phyloP scores from a whole-genome alignment of 2,888 invertebrate genomes.

The Zygothrica quintamaculata region DNA sequence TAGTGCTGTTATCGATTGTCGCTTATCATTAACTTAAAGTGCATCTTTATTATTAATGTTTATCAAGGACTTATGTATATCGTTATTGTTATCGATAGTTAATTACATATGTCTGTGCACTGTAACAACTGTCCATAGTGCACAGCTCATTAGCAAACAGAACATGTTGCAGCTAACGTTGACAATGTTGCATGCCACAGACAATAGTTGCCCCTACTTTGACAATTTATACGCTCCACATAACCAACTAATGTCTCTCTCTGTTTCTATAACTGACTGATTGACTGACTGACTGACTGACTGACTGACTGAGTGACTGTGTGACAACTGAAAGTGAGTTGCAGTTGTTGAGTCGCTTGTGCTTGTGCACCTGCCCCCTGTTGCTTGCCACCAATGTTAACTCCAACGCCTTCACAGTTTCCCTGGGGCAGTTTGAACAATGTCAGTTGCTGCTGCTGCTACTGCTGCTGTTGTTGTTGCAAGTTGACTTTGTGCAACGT shows the following conservation, averaged over 20 bases:
- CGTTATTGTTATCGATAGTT: slow-evolving; percentile 6
- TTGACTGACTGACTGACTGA: slow-evolving; percentile 17
- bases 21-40: too few species aligned
- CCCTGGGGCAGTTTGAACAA: slow-evolving; percentile 33
- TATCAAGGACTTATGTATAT: too few species aligned
- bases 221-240: slow-evolving; percentile 59
- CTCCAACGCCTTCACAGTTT: neutral
- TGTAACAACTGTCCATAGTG: neutral
- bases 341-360: slow-evolving; percentile 51
- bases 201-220: slow-evolving; percentile 29
- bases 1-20: too few species aligned
- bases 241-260: slow-evolving; percentile 34
- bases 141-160: slow-evolving; percentile 35
- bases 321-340: slow-evolving; percentile 64
- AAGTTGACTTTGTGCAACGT: slow-evolving; percentile 47
- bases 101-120: neutral
- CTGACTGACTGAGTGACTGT: slow-evolving; percentile 28
- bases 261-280: neutral
- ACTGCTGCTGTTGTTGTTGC: too few species aligned
- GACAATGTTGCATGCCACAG: slow-evolving; percentile 23
- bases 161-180: slow-evolving; percentile 23
- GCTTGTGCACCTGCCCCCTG: slow-evolving; percentile 43
- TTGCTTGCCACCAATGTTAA: neutral
- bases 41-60: too few species aligned
- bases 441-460: slow-evolving; percentile 24